These are phyloP conservation scores for Vidua chalybeata DNA, from an alignment of 2,113 vertebrate genomes.

Conservation along the genomic window DNA sequence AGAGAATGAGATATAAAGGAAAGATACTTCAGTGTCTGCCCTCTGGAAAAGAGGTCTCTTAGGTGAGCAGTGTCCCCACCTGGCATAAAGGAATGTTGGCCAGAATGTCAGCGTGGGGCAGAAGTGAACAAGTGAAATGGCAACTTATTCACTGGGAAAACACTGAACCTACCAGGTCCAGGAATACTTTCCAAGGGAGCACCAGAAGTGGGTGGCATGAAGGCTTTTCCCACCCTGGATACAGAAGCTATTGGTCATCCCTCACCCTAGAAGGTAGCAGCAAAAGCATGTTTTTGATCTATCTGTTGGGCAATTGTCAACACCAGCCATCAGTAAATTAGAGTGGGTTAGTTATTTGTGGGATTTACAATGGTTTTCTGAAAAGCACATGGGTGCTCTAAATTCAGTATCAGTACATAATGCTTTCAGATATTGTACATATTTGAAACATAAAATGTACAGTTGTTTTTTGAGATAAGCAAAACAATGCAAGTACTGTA, in stretches of 20 bases:
- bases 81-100: too few species aligned
- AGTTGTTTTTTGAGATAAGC: not conserved
- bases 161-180: not conserved
- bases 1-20: not conserved
- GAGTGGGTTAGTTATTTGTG: not conserved
- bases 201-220: not conserved
- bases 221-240: not conserved
- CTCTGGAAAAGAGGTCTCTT: not conserved
- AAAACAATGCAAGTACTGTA: not conserved
- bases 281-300: not conserved
- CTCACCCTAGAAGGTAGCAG: accelerated
- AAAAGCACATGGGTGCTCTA: not conserved
- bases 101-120: not conserved
- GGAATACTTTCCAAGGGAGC: not conserved
- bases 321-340: not conserved
- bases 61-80: not conserved
- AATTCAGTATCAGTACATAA: not conserved
- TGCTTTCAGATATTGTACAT: not conserved
- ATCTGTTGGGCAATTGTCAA: not conserved
- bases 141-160: not conserved
- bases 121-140: not conserved
- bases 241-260: not conserved
- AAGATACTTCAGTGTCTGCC: not conserved
- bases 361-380: not conserved
- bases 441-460: not conserved